Base-by-base conservation (phyloP, 2,888 invertebrate species). In the Cosmia trapezina region DNA sequence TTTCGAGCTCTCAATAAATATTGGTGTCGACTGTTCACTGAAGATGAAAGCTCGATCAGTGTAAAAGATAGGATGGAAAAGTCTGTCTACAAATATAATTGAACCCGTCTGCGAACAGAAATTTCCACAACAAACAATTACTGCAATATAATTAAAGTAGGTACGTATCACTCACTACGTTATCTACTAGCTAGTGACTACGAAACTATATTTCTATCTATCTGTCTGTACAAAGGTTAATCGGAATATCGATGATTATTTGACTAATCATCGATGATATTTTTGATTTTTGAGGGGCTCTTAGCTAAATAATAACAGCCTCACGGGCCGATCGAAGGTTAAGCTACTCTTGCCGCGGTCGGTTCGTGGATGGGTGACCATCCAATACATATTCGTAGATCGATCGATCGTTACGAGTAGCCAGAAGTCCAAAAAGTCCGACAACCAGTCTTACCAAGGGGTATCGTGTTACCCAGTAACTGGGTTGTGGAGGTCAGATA, bases 71-170 rank as follows among this genome's bases (percentile, higher is more conserved):
- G 41, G 1, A 41, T 41, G 41, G 7, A 41, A 57, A 56, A 64
- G 45, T 65, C 45, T 61, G 47, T 45, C 11, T n/a, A 37, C n/a
- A 63, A 53, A 82, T 57, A 72, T 54, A 70, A 70, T 53, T 17
- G 33, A 53, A 53, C n/a, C 43, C 51, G 62, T 66, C 14, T 57
- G 57, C 14, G 59, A 72, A 43, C 73, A 79, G 72, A 83, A 83
- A 74, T 66, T 84, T 83, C 78, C 85, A 78, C 75, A 73, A 62
- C 49, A 76, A 85, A 84, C 74, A 76, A 80, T 74, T 81, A 62
- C 67, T 73, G 53, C 19, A 37, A 61, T 75, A 53, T 74, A 51
- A 63, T 70, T 73, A 5, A 53, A 56, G 28, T 3, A 28, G 64
- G 53, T 78, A 60, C n/a, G 33, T 54, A 61, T 37, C n/a, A 22